Base-by-base conservation (phyloP, 2,113 vertebrate genomes). In the Spilogale gracilis region DNA sequence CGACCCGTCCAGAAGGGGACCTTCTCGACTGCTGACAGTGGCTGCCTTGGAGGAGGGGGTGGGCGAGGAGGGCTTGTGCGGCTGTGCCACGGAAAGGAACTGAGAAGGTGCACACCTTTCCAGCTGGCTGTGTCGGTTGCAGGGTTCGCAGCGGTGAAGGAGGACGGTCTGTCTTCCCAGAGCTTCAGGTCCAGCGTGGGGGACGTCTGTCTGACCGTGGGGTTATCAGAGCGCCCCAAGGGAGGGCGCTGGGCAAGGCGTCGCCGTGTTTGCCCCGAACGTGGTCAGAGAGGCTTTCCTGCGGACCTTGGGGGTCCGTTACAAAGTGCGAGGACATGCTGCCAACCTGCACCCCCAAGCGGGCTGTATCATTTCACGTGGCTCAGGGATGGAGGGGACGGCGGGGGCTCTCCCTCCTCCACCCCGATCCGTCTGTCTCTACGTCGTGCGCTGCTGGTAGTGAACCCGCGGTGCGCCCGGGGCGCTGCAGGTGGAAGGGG, bases 381-480 rank as follows among this genome's bases (percentile, higher is more conserved):
- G 52, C 13, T 32, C 48, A 14, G 84, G 65, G 5, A 2, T 0
- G 3, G 71, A 6, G 1, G 69, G 32, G 32, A 12, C 23, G 17
- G 63, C 79, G 5, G 45, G 4, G 1, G 58, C 58, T 50, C 30
- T 60, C 89, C 25, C 0, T 2, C 7, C 20, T 85, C 54, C 21
- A 4, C 52, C 43, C 52, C 38, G 7, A 1, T 52, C 25, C 25
- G 48, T 63, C 69, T 9, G 2, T 48, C 30, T 32, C 6, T 20
- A 8, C 7, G 56, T 45, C 61, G 38, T 1, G 65, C 6, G 1
- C 73, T 7, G 52, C 32, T 21, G 67, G 43, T 20, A 6, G 13
- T 0, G 12, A 50, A 8, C 20, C 58, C 3, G 5, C 17, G 4
- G 5, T 17, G 54, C 32, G 0, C 9, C 8, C 43, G 0, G 3